These are phyloP conservation scores for Numida meleagris DNA, from an alignment of 2,113 vertebrate species.

Conservation along the genomic window DNA sequence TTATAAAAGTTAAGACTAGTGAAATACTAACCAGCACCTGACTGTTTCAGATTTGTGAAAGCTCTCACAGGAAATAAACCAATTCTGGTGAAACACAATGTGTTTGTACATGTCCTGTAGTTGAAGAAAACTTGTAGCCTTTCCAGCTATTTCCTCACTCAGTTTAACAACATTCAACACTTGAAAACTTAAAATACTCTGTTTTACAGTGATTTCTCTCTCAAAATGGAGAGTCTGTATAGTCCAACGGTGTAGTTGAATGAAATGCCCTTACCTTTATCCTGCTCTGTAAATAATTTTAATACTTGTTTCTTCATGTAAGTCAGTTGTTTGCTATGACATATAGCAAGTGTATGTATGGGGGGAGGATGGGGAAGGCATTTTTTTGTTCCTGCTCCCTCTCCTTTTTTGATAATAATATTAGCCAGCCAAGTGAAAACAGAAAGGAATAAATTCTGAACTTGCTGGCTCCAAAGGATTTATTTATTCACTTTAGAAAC, in stretches of 20 bases:
- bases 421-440: neutral
- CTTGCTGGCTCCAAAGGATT: neutral
- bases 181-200: neutral
- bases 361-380: too few species aligned
- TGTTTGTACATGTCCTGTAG: neutral
- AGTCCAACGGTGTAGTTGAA: neutral
- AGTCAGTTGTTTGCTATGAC: neutral
- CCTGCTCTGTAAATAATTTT: neutral
- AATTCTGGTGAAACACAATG: neutral
- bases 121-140: neutral
- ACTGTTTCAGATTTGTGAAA: neutral
- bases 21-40: neutral
- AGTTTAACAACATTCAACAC: neutral
- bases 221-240: neutral
- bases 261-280: neutral
- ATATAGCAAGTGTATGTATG: neutral
- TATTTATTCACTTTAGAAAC: neutral
- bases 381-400: too few species aligned
- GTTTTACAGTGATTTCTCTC: neutral
- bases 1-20: neutral
- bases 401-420: neutral
- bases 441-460: neutral
- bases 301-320: neutral
- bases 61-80: neutral
- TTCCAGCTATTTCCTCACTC: neutral